Evolutionary conservation across 2,797 vertebrate genomes (phyloP), one percentile per base, ranked within the genome.

Genomic region (Graptemys geographica): DNA sequence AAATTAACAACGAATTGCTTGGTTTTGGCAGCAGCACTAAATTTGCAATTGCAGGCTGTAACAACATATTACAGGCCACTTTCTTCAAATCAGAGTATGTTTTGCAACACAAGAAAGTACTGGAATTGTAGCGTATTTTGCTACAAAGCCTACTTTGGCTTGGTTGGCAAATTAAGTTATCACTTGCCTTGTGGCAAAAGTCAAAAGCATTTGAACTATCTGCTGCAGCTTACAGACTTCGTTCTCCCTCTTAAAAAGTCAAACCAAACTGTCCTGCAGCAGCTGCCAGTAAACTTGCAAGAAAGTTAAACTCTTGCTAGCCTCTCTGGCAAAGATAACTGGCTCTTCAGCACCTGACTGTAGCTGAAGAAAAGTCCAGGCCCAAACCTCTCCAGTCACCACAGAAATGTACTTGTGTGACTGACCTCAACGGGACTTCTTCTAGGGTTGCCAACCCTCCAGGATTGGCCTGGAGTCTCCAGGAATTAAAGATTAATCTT

Each of bases 251-350:
- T 96, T 96, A 95, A 95, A 96, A 62, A 96, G 95, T 93, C 96
- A 96, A 96, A 97, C 96, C 96, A 96, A 96, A 96, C 83, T 89
- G 44, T 96, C 95, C 95, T 95, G 92, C 93, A 97, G 95, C 94
- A 81, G 97, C 86, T 96, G 88, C 0, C 44, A 5, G 88, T 90
- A 95, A 90, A 90, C 96, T 97, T 97, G n/a, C 93, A 94, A 95
- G 92, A 94, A 97, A 96, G 96, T 96, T 92, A 96, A 95, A 89
- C 84, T 88, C 93, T 86, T 96, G 88, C 90, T 96, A 95, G 90
- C 90, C 89, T 97, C 95, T 94, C 95, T 96, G 92, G 84, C 88
- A 94, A 92, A 96, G 94, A 94, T 96, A 97, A 95, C 96, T 96
- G 95, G 96, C 90, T 96, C 83, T 93, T 91, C 96, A 94, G 90